Evolutionary conservation across 2,888 invertebrate species (phyloP).

Genomic region (Stenichneumon culpator): DNA sequence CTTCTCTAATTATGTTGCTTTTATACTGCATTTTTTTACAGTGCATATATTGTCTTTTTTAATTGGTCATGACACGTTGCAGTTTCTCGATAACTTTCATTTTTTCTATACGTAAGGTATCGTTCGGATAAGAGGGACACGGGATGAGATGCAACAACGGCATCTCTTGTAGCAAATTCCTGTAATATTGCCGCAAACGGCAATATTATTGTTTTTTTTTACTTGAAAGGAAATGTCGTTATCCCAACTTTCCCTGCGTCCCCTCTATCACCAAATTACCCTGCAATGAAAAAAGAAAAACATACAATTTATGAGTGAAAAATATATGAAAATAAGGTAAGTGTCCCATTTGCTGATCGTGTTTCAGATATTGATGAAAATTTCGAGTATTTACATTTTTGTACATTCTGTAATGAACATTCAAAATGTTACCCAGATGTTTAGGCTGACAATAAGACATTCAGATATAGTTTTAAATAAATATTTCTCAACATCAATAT

Average conservation of each 20-base stretch:
- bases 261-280: background rate
- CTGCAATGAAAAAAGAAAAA: background rate
- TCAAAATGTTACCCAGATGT: background rate
- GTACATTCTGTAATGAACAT: background rate
- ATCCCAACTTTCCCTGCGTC: background rate
- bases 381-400: background rate
- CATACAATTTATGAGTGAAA: constrained; percentile 9
- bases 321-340: constrained; percentile 39
- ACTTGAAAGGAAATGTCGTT: no score
- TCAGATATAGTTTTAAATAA: background rate
- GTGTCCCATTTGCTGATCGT: constrained; percentile 47
- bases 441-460: background rate
- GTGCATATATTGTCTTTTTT: background rate
- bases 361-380: constrained; percentile 8
- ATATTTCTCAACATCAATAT: background rate
- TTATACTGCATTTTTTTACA: background rate
- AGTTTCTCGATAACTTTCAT: background rate
- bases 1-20: background rate
- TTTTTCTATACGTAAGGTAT: background rate
- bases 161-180: background rate
- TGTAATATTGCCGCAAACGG: no score
- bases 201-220: no score
- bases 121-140: background rate
- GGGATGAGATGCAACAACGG: background rate
- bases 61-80: background rate